These are phyloP conservation scores for Acleris cristana DNA, from an alignment of 2,888 invertebrate species.

Conservation along the genomic window DNA sequence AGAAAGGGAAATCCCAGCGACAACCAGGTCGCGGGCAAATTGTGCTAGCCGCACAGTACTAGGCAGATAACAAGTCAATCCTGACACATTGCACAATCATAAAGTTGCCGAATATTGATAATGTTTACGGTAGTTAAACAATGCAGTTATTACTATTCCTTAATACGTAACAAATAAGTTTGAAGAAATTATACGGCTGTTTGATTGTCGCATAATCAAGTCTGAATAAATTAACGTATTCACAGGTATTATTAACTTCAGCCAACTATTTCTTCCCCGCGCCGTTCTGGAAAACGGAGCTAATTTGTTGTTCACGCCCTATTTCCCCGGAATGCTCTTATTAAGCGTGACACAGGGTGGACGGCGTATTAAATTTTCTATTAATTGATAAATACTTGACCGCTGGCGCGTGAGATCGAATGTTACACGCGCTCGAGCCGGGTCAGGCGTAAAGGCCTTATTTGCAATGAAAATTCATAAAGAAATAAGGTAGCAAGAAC, in stretches of 20 bases:
- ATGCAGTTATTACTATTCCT: no score
- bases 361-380: slow-evolving; percentile 72
- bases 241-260: slow-evolving; percentile 2
- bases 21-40: no score
- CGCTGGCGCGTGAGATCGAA: slow-evolving; percentile 76
- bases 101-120: no score
- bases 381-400: slow-evolving; percentile 83
- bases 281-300: not conserved
- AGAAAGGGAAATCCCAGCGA: no score
- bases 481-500: not conserved
- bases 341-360: slow-evolving; percentile 61
- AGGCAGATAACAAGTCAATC: no score
- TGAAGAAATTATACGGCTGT: no score
- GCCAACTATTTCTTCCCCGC: slow-evolving; percentile 4
- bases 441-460: slow-evolving; percentile 14
- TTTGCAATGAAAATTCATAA: slow-evolving; percentile 11
- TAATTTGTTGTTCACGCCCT: slow-evolving; percentile 21
- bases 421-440: slow-evolving; percentile 58
- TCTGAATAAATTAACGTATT: not conserved
- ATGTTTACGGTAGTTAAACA: no score
- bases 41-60: no score
- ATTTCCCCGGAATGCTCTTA: slow-evolving; percentile 57
- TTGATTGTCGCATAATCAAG: no score
- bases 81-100: no score
- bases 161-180: no score